phyloP scores from a whole-genome alignment of 1,140 invertebrate species.

The Solenopsis fugax region DNA sequence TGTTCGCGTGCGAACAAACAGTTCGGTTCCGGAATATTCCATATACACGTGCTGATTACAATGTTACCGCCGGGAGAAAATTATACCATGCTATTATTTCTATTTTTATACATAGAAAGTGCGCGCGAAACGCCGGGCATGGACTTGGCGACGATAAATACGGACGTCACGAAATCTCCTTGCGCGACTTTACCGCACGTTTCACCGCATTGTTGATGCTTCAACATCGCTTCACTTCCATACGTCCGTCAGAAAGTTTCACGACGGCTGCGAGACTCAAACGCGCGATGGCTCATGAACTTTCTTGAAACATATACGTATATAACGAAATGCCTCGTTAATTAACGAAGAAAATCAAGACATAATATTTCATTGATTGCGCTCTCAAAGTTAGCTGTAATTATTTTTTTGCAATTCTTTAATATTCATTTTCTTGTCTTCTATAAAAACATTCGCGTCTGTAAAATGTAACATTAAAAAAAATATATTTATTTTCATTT shows the following conservation, averaged over 20 bases:
- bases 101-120: constrained; percentile 35
- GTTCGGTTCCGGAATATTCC: constrained; percentile 2
- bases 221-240: neutral
- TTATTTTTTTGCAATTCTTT: neutral
- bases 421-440: neutral
- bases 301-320: neutral
- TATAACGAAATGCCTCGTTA: neutral
- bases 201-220: neutral
- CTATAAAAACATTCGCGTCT: neutral
- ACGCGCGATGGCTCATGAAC: neutral
- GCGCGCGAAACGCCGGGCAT: neutral
- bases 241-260: neutral
- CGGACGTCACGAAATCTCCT: neutral
- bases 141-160: neutral
- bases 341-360: neutral
- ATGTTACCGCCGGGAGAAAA: neutral
- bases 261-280: neutral
- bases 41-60: constrained; percentile 12
- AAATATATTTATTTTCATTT: neutral
- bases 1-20: constrained; percentile 39
- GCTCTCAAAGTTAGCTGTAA: too few species aligned
- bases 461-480: neutral
- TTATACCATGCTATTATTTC: constrained; percentile 24
- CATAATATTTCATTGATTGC: neutral
- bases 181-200: neutral